Percentiles rank a stretch among this genome's conserved stretches.
Evolutionary conservation across 2,113 vertebrate genomes (phyloP).

Genomic region (Cryptomyrus ogoouensis): DNA sequence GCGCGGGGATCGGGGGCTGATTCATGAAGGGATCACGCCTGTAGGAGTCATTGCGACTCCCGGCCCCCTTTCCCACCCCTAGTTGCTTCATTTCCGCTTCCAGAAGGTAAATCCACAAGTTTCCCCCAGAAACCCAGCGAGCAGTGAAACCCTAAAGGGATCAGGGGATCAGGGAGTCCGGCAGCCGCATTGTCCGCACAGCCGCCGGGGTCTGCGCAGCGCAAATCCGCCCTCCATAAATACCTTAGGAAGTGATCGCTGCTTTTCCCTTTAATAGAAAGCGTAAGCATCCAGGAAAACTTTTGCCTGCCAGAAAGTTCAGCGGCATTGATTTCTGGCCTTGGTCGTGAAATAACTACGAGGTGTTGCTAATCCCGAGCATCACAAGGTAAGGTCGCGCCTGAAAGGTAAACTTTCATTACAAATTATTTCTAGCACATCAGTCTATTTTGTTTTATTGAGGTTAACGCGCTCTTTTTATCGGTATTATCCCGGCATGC

Average conservation of each 20-base stretch:
- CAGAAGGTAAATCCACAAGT: slow-evolving; percentile 18
- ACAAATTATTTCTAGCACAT: not conserved
- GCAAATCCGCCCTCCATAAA: not conserved
- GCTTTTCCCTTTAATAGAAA: not conserved
- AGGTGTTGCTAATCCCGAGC: slow-evolving; percentile 3
- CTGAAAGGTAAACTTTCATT: not conserved
- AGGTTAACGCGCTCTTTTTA: not conserved
- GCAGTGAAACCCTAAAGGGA: slow-evolving; percentile 10
- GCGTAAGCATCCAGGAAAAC: not conserved
- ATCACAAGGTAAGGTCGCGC: slow-evolving; percentile 26
- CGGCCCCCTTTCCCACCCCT: not conserved
- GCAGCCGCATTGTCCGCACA: not conserved
- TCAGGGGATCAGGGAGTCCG: not conserved
- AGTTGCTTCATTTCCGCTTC: slow-evolving; percentile 48
- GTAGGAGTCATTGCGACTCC: slow-evolving; percentile 51
- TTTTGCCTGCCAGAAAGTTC: slow-evolving; percentile 22
- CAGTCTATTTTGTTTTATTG: not conserved
- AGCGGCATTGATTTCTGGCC: slow-evolving; percentile 21
- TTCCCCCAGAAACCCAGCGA: slow-evolving; percentile 3
- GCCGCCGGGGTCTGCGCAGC: not conserved
- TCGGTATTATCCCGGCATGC: not conserved
- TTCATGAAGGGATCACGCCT: slow-evolving; percentile 37
- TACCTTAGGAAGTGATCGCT: not conserved
- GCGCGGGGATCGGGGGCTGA: not conserved
- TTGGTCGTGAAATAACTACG: slow-evolving; percentile 11